These are phyloP conservation scores for Hipposideros larvatus DNA, from an alignment of 2,797 vertebrate genomes.

Conservation along the genomic window DNA sequence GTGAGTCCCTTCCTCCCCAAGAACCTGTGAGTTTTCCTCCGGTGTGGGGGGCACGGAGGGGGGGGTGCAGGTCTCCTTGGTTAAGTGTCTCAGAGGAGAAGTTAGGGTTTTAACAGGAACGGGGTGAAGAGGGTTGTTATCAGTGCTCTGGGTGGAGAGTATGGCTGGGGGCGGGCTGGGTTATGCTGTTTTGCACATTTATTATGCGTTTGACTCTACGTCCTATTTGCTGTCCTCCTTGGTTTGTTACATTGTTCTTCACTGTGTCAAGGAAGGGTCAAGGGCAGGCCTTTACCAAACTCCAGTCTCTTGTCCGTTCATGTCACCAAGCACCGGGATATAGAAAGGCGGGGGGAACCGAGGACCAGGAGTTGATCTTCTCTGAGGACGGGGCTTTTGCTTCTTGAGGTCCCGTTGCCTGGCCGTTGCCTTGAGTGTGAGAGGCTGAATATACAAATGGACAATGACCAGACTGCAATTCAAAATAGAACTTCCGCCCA, in stretches of 20 bases:
- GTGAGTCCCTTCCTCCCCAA: not conserved
- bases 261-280: not conserved
- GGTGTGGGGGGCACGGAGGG: not conserved
- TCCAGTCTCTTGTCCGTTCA: not conserved
- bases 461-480: not conserved
- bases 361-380: not conserved
- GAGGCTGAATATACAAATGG: not conserved
- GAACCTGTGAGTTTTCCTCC: not conserved
- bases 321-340: not conserved
- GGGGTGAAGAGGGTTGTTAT: not conserved
- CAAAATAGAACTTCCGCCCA: not conserved
- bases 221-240: not conserved
- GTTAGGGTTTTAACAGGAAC: not conserved
- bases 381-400: not conserved
- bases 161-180: accelerated
- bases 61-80: not conserved
- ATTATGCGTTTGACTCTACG: not conserved
- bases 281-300: not conserved
- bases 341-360: not conserved
- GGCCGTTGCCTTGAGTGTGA: not conserved
- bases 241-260: not conserved
- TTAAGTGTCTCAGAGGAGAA: not conserved
- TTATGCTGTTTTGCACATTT: not conserved
- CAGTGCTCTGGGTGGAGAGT: not conserved
- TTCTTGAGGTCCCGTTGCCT: not conserved